Evolutionary conservation across 2,888 invertebrate genomes (phyloP).

Genomic region (Philhelius pedissequus): DNA sequence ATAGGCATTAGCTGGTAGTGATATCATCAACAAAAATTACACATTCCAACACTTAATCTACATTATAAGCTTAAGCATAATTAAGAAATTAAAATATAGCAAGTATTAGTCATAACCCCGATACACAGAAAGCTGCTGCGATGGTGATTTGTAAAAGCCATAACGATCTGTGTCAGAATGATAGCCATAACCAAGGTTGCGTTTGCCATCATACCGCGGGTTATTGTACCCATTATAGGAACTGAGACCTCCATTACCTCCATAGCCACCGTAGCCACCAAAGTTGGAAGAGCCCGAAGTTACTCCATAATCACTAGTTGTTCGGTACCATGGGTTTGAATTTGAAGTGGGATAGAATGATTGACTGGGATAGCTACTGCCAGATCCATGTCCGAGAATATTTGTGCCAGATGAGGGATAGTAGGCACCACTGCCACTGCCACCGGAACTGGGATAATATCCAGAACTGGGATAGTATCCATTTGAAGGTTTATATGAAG

Average conservation of each 20-base stretch:
- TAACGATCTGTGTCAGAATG: conserved; percentile 77
- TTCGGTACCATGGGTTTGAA: conserved; percentile 67
- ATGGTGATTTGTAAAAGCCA: conserved; percentile 71
- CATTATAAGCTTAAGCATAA: background rate
- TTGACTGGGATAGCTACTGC: conserved; percentile 73
- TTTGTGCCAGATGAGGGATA: conserved; percentile 10
- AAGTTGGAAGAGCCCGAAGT: conserved; percentile 65
- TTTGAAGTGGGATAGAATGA: conserved; percentile 57
- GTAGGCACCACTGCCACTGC: background rate
- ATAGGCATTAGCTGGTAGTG: background rate
- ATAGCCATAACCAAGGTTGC: conserved; percentile 83
- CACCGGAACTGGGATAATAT: conserved; percentile 73
- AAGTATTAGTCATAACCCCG: conserved; percentile 69
- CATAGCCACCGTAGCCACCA: conserved; percentile 82
- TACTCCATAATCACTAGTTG: conserved; percentile 28
- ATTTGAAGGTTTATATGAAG: conserved; percentile 34
- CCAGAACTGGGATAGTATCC: conserved; percentile 45
- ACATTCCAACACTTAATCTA: conserved; percentile 15
- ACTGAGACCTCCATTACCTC: conserved; percentile 82
- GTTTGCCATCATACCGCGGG: conserved; percentile 80
- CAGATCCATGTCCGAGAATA: conserved; percentile 20
- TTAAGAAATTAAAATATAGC: background rate
- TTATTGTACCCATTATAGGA: conserved; percentile 82
- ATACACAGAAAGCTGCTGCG: conserved; percentile 59
- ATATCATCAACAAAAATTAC: conserved; percentile 21